Conservation (phyloP, 2,113 vertebrate species). For the Carassius carassius region DNA sequence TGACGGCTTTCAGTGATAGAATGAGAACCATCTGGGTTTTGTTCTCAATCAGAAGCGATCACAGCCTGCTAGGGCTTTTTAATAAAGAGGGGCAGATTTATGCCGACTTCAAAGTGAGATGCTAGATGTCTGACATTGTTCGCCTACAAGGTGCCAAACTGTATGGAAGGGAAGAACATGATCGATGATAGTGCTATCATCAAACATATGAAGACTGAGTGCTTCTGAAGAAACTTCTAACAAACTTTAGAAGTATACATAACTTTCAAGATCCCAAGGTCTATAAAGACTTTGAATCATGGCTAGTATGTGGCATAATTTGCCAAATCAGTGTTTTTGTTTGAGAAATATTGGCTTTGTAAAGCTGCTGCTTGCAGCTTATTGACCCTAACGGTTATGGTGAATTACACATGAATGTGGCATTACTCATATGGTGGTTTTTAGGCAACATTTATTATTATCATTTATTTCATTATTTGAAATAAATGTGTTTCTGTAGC, state of each 20-base stretch:
- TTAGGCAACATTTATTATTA: no score
- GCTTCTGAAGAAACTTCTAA: slow-evolving; percentile 17
- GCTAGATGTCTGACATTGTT: slow-evolving; percentile 22
- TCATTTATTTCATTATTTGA: no score
- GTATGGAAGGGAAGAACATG: background rate
- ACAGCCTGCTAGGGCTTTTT: slow-evolving; percentile 1
- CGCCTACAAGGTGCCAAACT: background rate
- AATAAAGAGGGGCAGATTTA: slow-evolving; percentile 24
- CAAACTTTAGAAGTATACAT: background rate
- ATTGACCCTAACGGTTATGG: no score
- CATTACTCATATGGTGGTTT: no score
- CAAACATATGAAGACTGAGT: background rate
- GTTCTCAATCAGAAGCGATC: slow-evolving; percentile 1
- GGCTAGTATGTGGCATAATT: background rate
- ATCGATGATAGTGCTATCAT: background rate
- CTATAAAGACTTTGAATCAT: background rate
- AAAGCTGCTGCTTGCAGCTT: no score
- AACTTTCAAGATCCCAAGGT: background rate
- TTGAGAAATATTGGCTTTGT: no score
- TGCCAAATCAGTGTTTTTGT: no score
- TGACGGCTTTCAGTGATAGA: background rate
- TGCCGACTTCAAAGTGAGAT: slow-evolving; percentile 6
- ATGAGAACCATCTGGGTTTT: slow-evolving; percentile 9
- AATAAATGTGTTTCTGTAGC: no score
- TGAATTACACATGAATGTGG: no score